Evolutionary conservation across 2,888 invertebrate genomes (phyloP).

Genomic region (Ceriagrion tenellum): DNA sequence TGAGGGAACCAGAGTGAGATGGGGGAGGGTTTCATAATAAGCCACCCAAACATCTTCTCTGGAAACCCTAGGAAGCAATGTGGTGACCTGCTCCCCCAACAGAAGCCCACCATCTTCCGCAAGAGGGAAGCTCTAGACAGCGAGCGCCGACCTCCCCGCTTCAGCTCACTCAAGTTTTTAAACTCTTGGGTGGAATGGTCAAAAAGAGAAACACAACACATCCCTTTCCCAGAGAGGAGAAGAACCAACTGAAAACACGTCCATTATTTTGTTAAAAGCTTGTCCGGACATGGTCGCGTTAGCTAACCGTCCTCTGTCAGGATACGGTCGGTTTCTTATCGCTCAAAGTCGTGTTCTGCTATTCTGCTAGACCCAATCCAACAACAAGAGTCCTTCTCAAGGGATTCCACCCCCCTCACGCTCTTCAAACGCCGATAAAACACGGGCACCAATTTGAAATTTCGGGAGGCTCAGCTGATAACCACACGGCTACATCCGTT

Average conservation of each 20-base stretch:
- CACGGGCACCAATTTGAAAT: background rate
- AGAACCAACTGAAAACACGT: constrained; percentile 1
- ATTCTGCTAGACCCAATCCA: background rate
- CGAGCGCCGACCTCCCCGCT: background rate
- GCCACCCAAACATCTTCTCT: background rate
- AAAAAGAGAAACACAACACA: background rate
- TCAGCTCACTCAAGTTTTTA: background rate
- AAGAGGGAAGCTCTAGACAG: background rate
- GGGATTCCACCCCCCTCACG: background rate
- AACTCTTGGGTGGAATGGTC: background rate
- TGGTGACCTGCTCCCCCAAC: background rate
- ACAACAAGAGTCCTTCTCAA: background rate
- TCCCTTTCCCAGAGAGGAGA: background rate
- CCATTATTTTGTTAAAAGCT: constrained; percentile 23
- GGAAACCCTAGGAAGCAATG: constrained; percentile 7
- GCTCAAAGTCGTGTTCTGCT: constrained; percentile 11
- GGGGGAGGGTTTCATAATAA: background rate
- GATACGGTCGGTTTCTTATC: constrained; percentile 2
- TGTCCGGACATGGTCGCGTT: background rate
- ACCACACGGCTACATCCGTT: background rate
- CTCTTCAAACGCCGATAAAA: background rate
- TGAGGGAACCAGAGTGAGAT: no score
- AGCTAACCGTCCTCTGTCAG: constrained; percentile 16
- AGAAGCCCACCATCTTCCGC: constrained; percentile 10
- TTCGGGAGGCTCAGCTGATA: background rate